Percentiles rank a stretch among this genome's conserved stretches.
phyloP scores from a whole-genome alignment of 2,888 invertebrate genomes.

The Cerastis rubricosa region DNA sequence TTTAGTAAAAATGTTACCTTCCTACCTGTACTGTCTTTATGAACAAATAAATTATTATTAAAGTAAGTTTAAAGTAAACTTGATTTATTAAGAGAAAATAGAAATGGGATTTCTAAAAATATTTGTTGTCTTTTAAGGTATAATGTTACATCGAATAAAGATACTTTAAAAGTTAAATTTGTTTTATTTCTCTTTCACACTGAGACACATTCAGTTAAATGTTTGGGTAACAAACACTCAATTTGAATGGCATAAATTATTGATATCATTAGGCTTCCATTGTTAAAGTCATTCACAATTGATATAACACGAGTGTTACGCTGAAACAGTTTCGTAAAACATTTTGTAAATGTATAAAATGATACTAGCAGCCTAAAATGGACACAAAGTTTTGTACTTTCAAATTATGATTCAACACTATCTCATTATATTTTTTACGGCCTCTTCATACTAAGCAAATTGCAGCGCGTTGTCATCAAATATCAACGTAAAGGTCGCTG shows the following conservation, averaged over 20 bases:
- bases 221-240: constrained; percentile 1
- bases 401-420: neutral
- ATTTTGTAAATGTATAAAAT: neutral
- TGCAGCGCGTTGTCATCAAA: neutral
- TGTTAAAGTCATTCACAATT: neutral
- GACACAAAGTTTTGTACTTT: neutral
- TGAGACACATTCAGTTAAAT: neutral
- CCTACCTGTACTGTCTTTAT: constrained; percentile 29
- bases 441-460: neutral
- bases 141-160: constrained; percentile 38
- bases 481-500: neutral
- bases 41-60: constrained; percentile 4
- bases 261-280: neutral
- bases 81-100: neutral
- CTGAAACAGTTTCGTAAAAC: neutral
- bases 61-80: neutral
- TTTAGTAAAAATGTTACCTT: constrained; percentile 27
- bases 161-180: constrained; percentile 17
- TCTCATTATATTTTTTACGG: neutral
- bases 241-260: neutral
- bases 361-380: neutral
- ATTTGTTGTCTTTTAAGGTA: constrained; percentile 11
- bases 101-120: neutral
- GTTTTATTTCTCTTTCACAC: constrained; percentile 43
- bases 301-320: constrained; percentile 2